Conservation (phyloP, 1,140 invertebrate genomes). For the Brachionus asplanchnoidis region DNA sequence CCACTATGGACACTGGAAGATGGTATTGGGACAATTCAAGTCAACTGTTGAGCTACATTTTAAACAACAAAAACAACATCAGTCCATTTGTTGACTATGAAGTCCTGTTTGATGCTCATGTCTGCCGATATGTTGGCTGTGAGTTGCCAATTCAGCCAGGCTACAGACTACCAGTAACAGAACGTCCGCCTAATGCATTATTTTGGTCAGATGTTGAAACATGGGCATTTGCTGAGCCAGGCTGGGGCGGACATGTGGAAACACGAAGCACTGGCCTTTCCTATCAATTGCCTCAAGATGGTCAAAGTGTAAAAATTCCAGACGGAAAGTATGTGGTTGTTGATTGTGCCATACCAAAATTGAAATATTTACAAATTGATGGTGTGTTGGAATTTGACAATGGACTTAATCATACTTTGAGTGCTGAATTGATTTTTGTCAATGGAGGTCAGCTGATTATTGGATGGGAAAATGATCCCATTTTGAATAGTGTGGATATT, state of each 20-base stretch:
- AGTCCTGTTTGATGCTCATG: neutral
- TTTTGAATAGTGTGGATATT: conserved; percentile 44
- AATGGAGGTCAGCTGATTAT: conserved; percentile 49
- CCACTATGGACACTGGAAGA: neutral
- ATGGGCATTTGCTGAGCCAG: conserved; percentile 29
- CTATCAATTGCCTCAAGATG: neutral
- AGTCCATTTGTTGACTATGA: neutral
- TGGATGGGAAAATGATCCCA: conserved; percentile 42
- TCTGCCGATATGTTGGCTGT: conserved; percentile 27
- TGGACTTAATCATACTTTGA: conserved; percentile 42
- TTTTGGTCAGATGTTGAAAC: conserved; percentile 34
- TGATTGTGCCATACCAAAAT: neutral
- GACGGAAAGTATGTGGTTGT: conserved; percentile 18
- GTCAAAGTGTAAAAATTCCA: conserved; percentile 26
- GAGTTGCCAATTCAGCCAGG: neutral
- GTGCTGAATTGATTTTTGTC: conserved; percentile 48
- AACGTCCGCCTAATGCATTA: neutral
- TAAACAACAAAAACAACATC: conserved; percentile 6
- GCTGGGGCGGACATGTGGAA: conserved; percentile 18
- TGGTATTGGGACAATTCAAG: conserved; percentile 29
- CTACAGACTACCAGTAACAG: neutral
- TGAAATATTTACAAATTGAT: conserved; percentile 30
- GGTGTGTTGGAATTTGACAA: conserved; percentile 33
- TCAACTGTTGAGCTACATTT: neutral
- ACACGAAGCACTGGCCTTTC: neutral